These are phyloP conservation scores for Standfussiana lucernea DNA, from an alignment of 2,888 invertebrate species.

Conservation along the genomic window DNA sequence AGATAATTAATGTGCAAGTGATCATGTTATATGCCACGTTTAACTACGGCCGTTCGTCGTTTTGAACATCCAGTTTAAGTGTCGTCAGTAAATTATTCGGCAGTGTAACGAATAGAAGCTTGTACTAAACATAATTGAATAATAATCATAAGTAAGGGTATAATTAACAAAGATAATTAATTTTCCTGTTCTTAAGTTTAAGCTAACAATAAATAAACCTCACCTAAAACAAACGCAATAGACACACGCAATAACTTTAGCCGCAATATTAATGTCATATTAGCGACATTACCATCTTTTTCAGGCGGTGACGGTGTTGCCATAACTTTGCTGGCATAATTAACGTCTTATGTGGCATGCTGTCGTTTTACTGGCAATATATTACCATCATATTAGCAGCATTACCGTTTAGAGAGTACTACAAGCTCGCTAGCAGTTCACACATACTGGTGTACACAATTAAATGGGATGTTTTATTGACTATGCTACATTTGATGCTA, in stretches of 20 bases:
- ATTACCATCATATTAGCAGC: constrained; percentile 65
- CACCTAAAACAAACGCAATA: not conserved
- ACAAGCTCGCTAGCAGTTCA: constrained; percentile 74
- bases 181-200: not conserved
- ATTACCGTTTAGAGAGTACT: constrained; percentile 39
- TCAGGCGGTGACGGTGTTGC: constrained; percentile 11
- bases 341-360: constrained; percentile 13
- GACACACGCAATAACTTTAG: not conserved
- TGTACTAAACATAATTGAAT: not conserved
- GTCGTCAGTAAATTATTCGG: not conserved
- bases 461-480: constrained; percentile 76
- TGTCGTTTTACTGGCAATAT: constrained; percentile 53
- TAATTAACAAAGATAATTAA: not conserved
- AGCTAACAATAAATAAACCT: not conserved
- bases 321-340: constrained; percentile 18
- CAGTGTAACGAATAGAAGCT: not conserved
- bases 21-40: not conserved
- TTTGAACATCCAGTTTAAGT: not conserved
- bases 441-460: constrained; percentile 79
- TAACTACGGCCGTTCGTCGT: not conserved
- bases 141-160: not conserved
- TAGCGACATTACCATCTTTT: constrained; percentile 10
- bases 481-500: constrained; percentile 41
- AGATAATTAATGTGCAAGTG: not conserved
- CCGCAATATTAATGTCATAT: constrained; percentile 40